Conservation (phyloP, 2,888 invertebrate species). For the Platerodrilus igneus region DNA sequence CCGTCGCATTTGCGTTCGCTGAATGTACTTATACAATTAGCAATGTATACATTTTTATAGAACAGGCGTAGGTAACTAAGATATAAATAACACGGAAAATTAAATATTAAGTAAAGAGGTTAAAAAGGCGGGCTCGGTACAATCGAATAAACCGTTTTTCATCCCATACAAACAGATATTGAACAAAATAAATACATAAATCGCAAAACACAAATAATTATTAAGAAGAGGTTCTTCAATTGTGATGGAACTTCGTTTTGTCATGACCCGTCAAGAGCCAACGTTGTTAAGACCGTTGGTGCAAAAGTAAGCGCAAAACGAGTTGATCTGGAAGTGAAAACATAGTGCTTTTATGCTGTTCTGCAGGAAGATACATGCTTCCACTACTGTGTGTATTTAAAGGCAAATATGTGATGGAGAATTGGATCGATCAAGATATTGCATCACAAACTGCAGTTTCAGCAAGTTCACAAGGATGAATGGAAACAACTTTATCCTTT, state of each 20-base stretch:
- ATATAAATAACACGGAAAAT: too few species aligned
- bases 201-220: too few species aligned
- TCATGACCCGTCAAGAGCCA: conserved; percentile 22
- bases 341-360: conserved; percentile 10
- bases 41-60: too few species aligned
- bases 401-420: conserved; percentile 11
- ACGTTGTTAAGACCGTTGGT: conserved; percentile 18
- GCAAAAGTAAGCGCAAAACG: conserved; percentile 10
- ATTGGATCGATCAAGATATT: conserved; percentile 21
- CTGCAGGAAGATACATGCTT: conserved; percentile 16
- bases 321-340: conserved; percentile 18
- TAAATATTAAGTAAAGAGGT: too few species aligned
- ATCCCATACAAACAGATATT: too few species aligned
- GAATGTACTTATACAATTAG: too few species aligned
- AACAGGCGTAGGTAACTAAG: too few species aligned
- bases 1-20: too few species aligned
- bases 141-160: too few species aligned
- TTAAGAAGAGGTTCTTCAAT: too few species aligned
- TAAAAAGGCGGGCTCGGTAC: too few species aligned
- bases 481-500: conserved; percentile 32
- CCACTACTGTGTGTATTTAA: conserved; percentile 11
- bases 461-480: conserved; percentile 36
- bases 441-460: conserved; percentile 30
- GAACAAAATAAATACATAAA: too few species aligned
- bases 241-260: conserved; percentile 22